Evolutionary conservation across 2,888 invertebrate species (phyloP).

Genomic region (Hirudinaria manillensis): DNA sequence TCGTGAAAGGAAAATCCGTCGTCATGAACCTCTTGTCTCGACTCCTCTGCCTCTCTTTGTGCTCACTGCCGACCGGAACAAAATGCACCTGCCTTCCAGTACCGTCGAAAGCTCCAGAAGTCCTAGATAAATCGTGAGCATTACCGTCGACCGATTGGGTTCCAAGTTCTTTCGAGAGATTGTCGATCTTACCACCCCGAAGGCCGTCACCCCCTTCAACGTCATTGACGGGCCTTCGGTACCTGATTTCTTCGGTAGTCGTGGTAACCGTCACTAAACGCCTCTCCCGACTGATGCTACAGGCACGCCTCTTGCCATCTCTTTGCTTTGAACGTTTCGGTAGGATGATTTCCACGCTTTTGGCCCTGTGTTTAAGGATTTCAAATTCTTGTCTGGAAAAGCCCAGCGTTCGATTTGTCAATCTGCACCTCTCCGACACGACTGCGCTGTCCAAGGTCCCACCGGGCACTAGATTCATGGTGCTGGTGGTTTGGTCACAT

Average conservation of each 20-base stretch:
- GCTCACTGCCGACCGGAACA: background rate
- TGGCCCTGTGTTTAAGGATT: slow-evolving; percentile 8
- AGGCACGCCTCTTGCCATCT: background rate
- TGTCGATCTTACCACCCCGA: background rate
- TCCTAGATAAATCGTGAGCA: background rate
- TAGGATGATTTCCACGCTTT: slow-evolving; percentile 26
- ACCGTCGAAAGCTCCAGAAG: too few species aligned
- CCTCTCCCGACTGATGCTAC: slow-evolving; percentile 21
- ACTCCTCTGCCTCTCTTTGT: background rate
- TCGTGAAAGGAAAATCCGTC: background rate
- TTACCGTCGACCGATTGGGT: background rate
- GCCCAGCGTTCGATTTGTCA: background rate
- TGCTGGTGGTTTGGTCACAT: background rate
- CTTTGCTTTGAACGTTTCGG: slow-evolving; percentile 18
- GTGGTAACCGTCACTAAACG: slow-evolving; percentile 24
- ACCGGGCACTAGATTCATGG: background rate
- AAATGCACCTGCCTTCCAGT: too few species aligned
- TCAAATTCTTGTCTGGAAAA: slow-evolving; percentile 5
- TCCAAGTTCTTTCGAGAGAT: background rate
- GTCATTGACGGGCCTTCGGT: background rate
- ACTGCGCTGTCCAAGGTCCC: background rate
- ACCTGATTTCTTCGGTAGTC: slow-evolving; percentile 24
- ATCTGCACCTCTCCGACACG: background rate
- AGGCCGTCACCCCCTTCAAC: too few species aligned
- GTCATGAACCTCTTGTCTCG: background rate